Evolutionary conservation across 2,888 invertebrate species (phyloP).

Genomic region (Nezara viridula): DNA sequence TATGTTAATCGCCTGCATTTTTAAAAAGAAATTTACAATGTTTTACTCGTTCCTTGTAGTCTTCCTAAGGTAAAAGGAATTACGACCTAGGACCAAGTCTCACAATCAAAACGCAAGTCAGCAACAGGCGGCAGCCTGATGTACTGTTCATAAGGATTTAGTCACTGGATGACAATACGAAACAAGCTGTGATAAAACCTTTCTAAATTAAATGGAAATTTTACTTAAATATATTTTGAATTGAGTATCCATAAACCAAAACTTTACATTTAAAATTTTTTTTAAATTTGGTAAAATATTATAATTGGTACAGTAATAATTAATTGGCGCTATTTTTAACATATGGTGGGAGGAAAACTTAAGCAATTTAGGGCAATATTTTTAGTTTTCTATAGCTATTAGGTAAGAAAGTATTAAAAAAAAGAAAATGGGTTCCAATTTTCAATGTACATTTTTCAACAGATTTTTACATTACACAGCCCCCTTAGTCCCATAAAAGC

Average conservation of each 20-base stretch:
- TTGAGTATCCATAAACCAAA: not conserved
- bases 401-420: too few species aligned
- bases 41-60: not conserved
- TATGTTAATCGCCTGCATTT: not conserved
- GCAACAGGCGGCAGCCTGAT: not conserved
- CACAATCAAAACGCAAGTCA: conserved; percentile 3
- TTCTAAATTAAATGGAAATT: not conserved
- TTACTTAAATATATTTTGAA: not conserved
- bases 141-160: not conserved
- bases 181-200: not conserved
- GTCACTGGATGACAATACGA: not conserved
- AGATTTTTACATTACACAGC: too few species aligned
- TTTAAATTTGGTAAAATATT: too few species aligned
- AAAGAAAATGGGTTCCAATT: too few species aligned
- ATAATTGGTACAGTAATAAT: too few species aligned
- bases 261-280: too few species aligned
- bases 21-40: not conserved
- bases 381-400: too few species aligned
- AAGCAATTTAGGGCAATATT: too few species aligned
- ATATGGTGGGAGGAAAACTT: too few species aligned
- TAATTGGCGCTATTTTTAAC: too few species aligned
- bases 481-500: too few species aligned
- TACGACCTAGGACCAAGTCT: not conserved
- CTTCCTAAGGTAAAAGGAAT: not conserved
- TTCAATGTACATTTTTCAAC: too few species aligned